A percentile compares a stretch with the other conserved stretches of the same genome.
phyloP scores from a whole-genome alignment of 1,140 invertebrate genomes.

The Tribolium madens region DNA sequence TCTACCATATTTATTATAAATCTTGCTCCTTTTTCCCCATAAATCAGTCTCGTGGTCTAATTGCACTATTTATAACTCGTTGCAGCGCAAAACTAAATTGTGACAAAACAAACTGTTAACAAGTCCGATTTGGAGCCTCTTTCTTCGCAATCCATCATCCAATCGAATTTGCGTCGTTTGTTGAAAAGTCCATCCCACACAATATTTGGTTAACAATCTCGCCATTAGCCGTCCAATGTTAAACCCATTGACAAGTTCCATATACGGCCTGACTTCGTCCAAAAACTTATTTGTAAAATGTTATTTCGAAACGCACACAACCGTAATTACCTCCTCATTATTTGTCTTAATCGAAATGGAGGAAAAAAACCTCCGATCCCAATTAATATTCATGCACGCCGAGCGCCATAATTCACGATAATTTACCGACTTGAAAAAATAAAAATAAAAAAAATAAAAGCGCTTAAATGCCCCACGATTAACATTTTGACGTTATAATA shows the following conservation, averaged over 20 bases:
- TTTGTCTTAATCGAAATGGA: constrained; percentile 19
- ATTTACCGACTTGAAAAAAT: constrained; percentile 39
- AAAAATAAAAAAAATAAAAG: constrained; percentile 26
- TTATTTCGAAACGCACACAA: constrained; percentile 24
- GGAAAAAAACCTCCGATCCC: constrained; percentile 16
- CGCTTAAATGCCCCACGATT: constrained; percentile 52
- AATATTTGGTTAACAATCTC: constrained; percentile 45
- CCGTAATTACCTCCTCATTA: constrained; percentile 43
- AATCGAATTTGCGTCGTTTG: constrained; percentile 41
- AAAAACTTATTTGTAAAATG: constrained; percentile 33
- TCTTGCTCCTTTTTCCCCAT: constrained; percentile 12
- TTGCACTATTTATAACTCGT: constrained; percentile 16
- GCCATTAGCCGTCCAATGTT: constrained; percentile 43
- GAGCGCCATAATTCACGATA: constrained; percentile 51
- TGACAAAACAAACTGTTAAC: constrained; percentile 35
- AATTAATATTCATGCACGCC: constrained; percentile 29
- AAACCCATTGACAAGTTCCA: constrained; percentile 45
- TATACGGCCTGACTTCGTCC: constrained; percentile 16
- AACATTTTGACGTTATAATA: constrained; percentile 57
- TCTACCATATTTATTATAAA: constrained; percentile 7
- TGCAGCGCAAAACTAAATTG: not conserved
- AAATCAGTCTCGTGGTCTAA: constrained; percentile 22
- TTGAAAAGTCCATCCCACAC: constrained; percentile 31
- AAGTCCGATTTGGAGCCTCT: constrained; percentile 27
- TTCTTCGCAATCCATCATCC: constrained; percentile 24